Conservation (phyloP, 2,113 vertebrate genomes). For the Oreamnos americanus region DNA sequence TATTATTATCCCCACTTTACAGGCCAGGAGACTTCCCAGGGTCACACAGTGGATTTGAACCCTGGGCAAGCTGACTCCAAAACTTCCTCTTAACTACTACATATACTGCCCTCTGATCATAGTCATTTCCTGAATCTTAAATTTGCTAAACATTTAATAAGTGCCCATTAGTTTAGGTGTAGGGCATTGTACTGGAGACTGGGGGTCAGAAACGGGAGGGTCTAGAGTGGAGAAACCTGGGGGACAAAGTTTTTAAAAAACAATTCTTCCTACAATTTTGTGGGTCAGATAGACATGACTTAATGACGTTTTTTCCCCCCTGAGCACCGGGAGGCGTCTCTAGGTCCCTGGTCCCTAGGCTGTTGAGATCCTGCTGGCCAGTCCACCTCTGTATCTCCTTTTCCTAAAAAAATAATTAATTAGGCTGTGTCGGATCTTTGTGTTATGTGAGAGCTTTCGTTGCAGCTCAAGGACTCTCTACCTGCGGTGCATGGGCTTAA, state of each 20-base stretch:
- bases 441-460: background rate
- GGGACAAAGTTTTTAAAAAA: background rate
- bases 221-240: background rate
- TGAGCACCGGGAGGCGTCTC: background rate
- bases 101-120: background rate
- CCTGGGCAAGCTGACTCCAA: background rate
- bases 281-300: background rate
- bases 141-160: background rate
- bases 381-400: background rate
- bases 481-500: background rate
- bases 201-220: too few relatives aligned
- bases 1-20: background rate
- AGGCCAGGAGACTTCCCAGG: background rate
- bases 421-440: background rate
- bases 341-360: background rate
- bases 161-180: background rate
- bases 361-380: background rate
- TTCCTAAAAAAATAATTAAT: background rate
- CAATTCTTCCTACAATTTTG: background rate
- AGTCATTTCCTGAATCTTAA: background rate
- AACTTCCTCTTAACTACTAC: background rate
- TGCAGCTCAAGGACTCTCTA: background rate
- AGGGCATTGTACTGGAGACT: background rate
- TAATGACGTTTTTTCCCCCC: background rate
- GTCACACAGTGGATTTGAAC: background rate